Evolutionary conservation across 2,888 invertebrate species (phyloP).

Genomic region (Odontocolon sp.): DNA sequence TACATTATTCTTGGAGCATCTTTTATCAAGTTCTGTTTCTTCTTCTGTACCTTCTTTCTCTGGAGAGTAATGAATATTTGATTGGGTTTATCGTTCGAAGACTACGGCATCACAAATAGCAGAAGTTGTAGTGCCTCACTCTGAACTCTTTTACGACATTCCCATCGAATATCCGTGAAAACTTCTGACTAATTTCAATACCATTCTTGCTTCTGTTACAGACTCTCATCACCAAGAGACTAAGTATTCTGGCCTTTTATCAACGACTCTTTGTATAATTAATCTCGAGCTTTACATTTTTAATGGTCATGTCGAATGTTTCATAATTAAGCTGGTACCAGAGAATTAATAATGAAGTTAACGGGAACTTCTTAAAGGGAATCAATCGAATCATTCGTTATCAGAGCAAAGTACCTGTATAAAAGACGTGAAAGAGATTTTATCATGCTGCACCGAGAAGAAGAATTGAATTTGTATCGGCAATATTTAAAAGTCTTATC

Average conservation of each 20-base stretch:
- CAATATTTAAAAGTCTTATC: too few relatives aligned
- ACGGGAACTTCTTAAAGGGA: too few relatives aligned
- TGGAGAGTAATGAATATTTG: slow-evolving; percentile 55
- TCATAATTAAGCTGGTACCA: slow-evolving; percentile 5
- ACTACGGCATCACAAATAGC: slow-evolving; percentile 16
- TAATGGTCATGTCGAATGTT: slow-evolving; percentile 10
- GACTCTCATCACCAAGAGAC: slow-evolving; percentile 16
- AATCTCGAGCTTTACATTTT: slow-evolving; percentile 40
- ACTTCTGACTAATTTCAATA: slow-evolving; percentile 43
- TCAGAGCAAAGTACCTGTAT: too few relatives aligned
- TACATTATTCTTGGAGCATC: slow-evolving; percentile 17
- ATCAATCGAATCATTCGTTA: too few relatives aligned
- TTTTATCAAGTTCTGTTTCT: background rate
- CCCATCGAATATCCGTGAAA: slow-evolving; percentile 15
- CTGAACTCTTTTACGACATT: slow-evolving; percentile 12
- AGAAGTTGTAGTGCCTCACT: background rate
- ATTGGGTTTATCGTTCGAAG: slow-evolving; percentile 44
- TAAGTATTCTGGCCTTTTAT: slow-evolving; percentile 18
- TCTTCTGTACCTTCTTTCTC: slow-evolving; percentile 13
- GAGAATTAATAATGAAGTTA: background rate
- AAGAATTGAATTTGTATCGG: too few relatives aligned
- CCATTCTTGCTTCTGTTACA: background rate
- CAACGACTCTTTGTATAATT: slow-evolving; percentile 45
- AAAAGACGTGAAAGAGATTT: too few relatives aligned
- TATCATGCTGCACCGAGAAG: too few relatives aligned